phyloP scores from a whole-genome alignment of 2,888 invertebrate genomes.

The Apamea sordens region DNA sequence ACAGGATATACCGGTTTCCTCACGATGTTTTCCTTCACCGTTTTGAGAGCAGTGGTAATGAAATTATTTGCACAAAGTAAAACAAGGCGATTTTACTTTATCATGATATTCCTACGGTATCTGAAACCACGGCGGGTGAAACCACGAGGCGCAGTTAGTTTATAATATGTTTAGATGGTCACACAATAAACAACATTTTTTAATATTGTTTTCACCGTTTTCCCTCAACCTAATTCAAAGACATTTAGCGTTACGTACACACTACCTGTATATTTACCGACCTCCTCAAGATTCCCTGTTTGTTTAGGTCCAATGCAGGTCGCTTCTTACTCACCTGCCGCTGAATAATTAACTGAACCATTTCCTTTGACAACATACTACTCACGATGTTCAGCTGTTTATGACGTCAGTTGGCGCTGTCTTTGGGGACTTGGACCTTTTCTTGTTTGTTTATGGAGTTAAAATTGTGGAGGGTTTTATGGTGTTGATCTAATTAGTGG shows the following conservation, averaged over 20 bases:
- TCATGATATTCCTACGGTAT: no score
- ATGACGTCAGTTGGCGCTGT: background rate
- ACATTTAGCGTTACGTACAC: slow-evolving; percentile 22
- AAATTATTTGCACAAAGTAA: no score
- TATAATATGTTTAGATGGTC: background rate
- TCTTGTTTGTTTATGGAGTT: slow-evolving; percentile 16
- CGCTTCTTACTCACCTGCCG: slow-evolving; percentile 31
- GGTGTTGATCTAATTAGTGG: background rate
- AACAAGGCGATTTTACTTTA: no score
- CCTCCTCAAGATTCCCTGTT: slow-evolving; percentile 46
- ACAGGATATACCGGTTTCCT: no score
- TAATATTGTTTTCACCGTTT: background rate
- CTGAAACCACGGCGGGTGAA: no score
- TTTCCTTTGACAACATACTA: slow-evolving; percentile 50
- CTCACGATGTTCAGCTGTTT: slow-evolving; percentile 33
- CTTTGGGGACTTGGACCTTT: slow-evolving; percentile 8
- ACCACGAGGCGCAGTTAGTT: no score
- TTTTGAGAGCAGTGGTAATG: no score
- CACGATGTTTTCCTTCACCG: no score
- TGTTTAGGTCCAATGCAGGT: slow-evolving; percentile 54
- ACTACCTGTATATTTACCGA: slow-evolving; percentile 25
- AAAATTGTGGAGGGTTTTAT: slow-evolving; percentile 1
- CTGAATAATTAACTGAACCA: slow-evolving; percentile 59
- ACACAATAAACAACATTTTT: background rate
- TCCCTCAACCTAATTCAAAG: background rate